Conservation (phyloP, 2,888 invertebrate genomes). For the Baronia brevicornis region DNA sequence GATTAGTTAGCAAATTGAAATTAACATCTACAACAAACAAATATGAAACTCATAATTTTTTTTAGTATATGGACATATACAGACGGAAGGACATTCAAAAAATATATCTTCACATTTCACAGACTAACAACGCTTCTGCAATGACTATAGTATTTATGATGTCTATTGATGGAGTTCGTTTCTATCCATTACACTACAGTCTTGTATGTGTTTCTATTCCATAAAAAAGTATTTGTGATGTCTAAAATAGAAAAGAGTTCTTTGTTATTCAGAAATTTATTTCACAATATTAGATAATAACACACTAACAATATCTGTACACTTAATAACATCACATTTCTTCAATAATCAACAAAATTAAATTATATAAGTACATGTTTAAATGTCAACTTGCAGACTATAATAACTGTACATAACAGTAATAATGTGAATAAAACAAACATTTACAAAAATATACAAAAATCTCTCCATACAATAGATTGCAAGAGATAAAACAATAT, state of each 20-base stretch:
- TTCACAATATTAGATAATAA: slow-evolving; percentile 36
- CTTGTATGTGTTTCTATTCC: too few relatives aligned
- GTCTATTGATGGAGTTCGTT: too few relatives aligned
- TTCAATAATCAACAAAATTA: slow-evolving; percentile 40
- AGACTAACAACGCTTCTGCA: too few relatives aligned
- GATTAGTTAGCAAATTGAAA: too few relatives aligned
- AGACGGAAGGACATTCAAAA: too few relatives aligned
- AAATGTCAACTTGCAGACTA: slow-evolving; percentile 19
- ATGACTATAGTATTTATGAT: too few relatives aligned
- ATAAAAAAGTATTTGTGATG: background rate
- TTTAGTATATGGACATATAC: too few relatives aligned
- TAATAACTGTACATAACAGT: slow-evolving; percentile 20
- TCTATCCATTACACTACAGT: too few relatives aligned
- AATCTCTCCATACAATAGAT: slow-evolving; percentile 19
- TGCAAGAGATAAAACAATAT: slow-evolving; percentile 8
- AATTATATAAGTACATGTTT: slow-evolving; percentile 58
- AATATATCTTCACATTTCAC: too few relatives aligned
- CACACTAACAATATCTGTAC: slow-evolving; percentile 51
- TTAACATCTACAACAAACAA: too few relatives aligned
- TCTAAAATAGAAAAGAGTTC: slow-evolving; percentile 16
- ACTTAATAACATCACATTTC: slow-evolving; percentile 41
- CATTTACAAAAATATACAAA: slow-evolving; percentile 58
- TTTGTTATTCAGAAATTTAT: slow-evolving; percentile 32
- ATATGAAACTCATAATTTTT: too few relatives aligned
- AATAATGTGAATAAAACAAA: slow-evolving; percentile 31